Conservation (phyloP, 2,113 vertebrate genomes). For the Calypte anna region DNA sequence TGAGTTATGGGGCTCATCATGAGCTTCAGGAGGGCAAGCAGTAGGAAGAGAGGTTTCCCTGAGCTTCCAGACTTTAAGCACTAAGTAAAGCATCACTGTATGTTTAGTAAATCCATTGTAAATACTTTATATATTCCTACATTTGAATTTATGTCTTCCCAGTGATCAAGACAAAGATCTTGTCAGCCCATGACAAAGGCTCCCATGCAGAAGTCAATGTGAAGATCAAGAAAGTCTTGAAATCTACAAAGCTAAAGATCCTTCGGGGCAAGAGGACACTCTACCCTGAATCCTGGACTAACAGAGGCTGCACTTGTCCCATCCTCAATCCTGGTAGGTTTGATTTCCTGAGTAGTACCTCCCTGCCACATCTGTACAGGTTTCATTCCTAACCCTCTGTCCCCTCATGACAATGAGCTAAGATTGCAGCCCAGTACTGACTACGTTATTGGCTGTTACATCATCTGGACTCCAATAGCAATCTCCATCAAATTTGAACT, state of each 20-base stretch:
- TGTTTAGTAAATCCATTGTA: not conserved
- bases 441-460: not conserved
- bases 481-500: conserved; percentile 4
- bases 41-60: not conserved
- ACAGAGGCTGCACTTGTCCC: conserved; percentile 95
- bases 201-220: conserved; percentile 96
- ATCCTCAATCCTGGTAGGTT: conserved; percentile 93
- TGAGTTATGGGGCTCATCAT: not conserved
- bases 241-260: conserved; percentile 89
- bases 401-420: not conserved
- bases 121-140: not conserved
- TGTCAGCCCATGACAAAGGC: conserved; percentile 96
- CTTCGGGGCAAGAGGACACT: conserved; percentile 84
- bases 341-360: not conserved
- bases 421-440: not conserved
- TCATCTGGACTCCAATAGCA: conserved; percentile 15
- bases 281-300: conserved; percentile 97
- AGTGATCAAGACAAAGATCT: conserved; percentile 94
- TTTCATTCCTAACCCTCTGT: not conserved
- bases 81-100: not conserved
- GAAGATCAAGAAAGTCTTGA: conserved; percentile 95
- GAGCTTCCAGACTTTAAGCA: accelerated
- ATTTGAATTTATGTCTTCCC: conserved; percentile 51
- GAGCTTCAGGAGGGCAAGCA: not conserved
- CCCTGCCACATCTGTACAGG: not conserved